Conservation (phyloP, 2,113 vertebrate genomes). For the Silurus glanis region DNA sequence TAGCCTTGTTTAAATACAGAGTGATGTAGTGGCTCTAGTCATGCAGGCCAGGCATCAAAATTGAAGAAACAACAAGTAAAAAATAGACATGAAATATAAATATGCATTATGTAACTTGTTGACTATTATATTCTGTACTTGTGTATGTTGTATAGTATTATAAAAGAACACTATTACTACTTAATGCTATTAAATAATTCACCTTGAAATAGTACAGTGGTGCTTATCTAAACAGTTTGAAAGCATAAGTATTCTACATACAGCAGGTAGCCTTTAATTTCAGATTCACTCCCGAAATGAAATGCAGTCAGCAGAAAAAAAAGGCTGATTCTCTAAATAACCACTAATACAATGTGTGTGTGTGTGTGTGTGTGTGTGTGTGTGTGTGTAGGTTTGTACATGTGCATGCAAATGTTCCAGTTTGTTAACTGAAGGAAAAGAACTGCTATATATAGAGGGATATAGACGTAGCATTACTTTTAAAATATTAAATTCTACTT, state of each 20-base stretch:
- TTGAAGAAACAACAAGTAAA: not conserved
- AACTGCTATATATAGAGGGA: not conserved
- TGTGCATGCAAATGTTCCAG: conserved; percentile 2
- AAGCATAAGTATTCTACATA: not conserved
- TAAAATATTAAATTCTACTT: not conserved
- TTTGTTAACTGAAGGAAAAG: conserved; percentile 6
- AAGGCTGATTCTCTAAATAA: not conserved
- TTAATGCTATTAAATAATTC: not conserved
- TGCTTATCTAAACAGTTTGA: conserved; percentile 10
- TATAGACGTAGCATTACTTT: not conserved
- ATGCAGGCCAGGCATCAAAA: not conserved
- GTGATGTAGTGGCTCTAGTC: not conserved
- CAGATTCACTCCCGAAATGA: not conserved
- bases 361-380: conserved; percentile 6
- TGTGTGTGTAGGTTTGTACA: not conserved
- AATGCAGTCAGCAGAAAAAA: conserved; percentile 31
- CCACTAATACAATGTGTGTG: not conserved
- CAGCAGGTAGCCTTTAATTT: conserved; percentile 15
- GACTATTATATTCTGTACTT: not conserved
- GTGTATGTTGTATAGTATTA: not conserved
- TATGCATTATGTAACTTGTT: not conserved
- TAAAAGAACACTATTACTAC: not conserved
- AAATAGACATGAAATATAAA: not conserved
- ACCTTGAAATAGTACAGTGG: not conserved
- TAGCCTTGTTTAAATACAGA: not conserved